phyloP scores from a whole-genome alignment of 1,140 invertebrate genomes.

The Drosophila persimilis region DNA sequence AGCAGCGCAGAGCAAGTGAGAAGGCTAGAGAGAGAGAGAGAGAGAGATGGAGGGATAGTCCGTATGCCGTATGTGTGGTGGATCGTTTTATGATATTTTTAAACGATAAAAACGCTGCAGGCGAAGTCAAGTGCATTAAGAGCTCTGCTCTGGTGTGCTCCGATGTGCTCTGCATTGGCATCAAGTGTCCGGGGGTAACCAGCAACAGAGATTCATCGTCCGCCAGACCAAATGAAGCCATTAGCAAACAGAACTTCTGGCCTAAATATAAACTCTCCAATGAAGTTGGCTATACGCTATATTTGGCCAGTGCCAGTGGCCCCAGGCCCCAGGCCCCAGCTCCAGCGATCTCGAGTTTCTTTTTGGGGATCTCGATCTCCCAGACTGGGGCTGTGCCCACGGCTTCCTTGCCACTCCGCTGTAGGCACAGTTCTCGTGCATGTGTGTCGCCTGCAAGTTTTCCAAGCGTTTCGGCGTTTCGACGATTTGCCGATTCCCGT shows the following conservation, averaged over 20 bases:
- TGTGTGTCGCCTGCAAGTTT: slow-evolving; percentile 8
- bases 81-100: slow-evolving; percentile 65
- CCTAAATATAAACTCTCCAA: slow-evolving; percentile 59
- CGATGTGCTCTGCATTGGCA: slow-evolving; percentile 49
- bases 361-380: slow-evolving; percentile 14
- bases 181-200: slow-evolving; percentile 62
- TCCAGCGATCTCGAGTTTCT: slow-evolving; percentile 35
- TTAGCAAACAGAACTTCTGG: slow-evolving; percentile 53
- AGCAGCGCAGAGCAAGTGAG: slow-evolving; percentile 31
- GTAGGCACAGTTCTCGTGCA: too few species aligned
- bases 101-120: slow-evolving; percentile 65
- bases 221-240: slow-evolving; percentile 48
- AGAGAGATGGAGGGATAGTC: not conserved
- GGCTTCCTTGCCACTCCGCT: too few species aligned
- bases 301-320: not conserved
- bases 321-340: not conserved
- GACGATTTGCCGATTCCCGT: slow-evolving; percentile 51
- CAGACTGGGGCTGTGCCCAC: too few species aligned
- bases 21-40: slow-evolving; percentile 7
- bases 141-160: slow-evolving; percentile 12
- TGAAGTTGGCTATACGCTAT: slow-evolving; percentile 35
- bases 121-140: slow-evolving; percentile 65
- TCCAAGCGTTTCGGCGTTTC: slow-evolving; percentile 30
- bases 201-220: not conserved
- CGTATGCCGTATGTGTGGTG: too few species aligned